Conservation (phyloP, 2,113 vertebrate genomes). For the Etia nguti region DNA sequence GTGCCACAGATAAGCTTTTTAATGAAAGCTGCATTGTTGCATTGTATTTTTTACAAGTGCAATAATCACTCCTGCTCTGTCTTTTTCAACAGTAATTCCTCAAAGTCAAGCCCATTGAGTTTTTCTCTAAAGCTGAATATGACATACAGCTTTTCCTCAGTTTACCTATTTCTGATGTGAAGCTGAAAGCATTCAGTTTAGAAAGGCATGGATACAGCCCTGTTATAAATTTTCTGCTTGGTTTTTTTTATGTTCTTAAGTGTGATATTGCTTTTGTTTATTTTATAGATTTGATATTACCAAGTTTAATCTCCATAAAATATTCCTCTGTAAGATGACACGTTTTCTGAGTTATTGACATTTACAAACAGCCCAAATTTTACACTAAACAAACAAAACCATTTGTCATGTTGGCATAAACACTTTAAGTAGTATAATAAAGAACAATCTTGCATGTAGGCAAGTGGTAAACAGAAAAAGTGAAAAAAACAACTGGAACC, state of each 20-base stretch:
- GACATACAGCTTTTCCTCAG: neutral
- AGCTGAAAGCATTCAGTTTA: neutral
- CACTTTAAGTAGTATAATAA: neutral
- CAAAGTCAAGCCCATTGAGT: neutral
- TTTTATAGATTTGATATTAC: neutral
- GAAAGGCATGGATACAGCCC: neutral
- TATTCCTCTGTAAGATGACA: neutral
- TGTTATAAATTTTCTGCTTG: neutral
- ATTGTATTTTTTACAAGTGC: neutral
- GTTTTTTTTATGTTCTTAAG: neutral
- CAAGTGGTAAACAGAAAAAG: neutral
- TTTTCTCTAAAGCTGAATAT: neutral
- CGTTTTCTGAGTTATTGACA: neutral
- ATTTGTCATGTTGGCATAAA: neutral
- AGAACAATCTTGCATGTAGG: neutral
- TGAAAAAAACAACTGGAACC: fast-evolving
- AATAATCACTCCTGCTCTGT: neutral
- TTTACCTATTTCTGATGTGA: neutral
- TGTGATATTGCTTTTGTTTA: neutral
- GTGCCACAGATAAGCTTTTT: neutral
- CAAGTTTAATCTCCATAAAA: neutral
- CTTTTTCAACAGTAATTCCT: neutral
- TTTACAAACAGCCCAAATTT: neutral
- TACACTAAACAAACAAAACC: neutral
- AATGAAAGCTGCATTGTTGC: neutral